Percentiles rank a stretch among this genome's conserved stretches.
Evolutionary conservation across 2,888 invertebrate genomes (phyloP).

Genomic region (Xanthostigma xanthostigma): DNA sequence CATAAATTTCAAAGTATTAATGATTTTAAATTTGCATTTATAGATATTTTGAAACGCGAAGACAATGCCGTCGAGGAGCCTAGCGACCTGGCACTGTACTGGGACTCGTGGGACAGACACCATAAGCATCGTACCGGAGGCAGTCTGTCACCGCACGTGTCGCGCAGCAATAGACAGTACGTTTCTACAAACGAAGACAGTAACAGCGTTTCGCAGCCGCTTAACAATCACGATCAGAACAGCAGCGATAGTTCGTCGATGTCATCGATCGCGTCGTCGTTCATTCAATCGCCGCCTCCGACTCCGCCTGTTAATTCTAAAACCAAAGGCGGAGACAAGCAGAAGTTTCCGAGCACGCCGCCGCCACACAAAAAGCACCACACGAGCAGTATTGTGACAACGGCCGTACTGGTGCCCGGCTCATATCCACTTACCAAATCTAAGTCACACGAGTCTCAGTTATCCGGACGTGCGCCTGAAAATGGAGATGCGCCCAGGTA

Average conservation of each 20-base stretch:
- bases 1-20: no score
- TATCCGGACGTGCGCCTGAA: conserved; percentile 51
- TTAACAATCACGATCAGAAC: conserved; percentile 11
- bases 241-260: conserved; percentile 24
- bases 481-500: conserved; percentile 30
- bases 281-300: conserved; percentile 33
- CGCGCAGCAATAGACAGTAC: conserved; percentile 11
- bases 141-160: conserved; percentile 35
- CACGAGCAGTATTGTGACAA: conserved; percentile 26
- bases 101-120: conserved; percentile 87
- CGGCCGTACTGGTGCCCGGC: conserved; percentile 30
- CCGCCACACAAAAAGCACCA: conserved; percentile 64
- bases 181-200: no score
- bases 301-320: conserved; percentile 31
- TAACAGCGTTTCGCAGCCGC: no score
- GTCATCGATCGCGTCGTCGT: conserved; percentile 30
- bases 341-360: conserved; percentile 65
- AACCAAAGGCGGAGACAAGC: conserved; percentile 19
- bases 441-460: conserved; percentile 82
- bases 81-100: conserved; percentile 58
- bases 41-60: conserved; percentile 44
- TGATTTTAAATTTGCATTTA: no score
- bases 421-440: conserved; percentile 67
- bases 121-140: conserved; percentile 29
- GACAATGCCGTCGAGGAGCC: conserved; percentile 38